Evolutionary conservation across 2,113 vertebrate species (phyloP), one percentile per base, ranked within the genome.

Genomic region (Oplegnathus fasciatus): DNA sequence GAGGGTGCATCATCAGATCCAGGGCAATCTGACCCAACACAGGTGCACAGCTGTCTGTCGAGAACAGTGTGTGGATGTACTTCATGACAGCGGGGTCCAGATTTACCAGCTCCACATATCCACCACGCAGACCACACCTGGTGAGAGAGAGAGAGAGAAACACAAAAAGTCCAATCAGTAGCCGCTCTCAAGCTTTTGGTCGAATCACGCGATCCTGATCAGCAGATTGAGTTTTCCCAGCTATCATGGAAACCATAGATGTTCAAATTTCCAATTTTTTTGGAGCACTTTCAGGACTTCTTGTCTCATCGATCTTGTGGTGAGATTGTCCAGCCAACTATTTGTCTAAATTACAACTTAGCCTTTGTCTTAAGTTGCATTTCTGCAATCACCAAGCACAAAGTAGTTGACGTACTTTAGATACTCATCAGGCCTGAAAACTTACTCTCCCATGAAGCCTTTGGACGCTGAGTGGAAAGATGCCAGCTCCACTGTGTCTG

Each of bases 401-500:
- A 14, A 44, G 18, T n/a, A 54, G 22, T 4, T 13, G 46, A 30
- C 0, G 9, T 26, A 15, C 2, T 30, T 57, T 1, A 34, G 37
- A 26, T 8, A 24, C 37, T 8, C 15, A 48, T 46, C 20, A 24
- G 34, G 7, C 13, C 9, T 18, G 30, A 50, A 20, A 28, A 94
- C 96, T 83, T 67, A 96, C 96, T 97, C 96, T 89, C 95, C 95
- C 61, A 84, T 73, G 60, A 91, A 76, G 77, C 95, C 88, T 78
- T 96, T 96, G 77, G 96, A 97, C 24, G 74, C 64, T 6, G 96
- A 96, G 88, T 97, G 87, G 82, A 96, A 90, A 15, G 96, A 96
- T 1, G 92, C 92, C 71, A 97, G 78, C 79, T 96, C 93, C 48
- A 96, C 92, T 2, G 72, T 89, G 72, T 91, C 85, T 8, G 92